phyloP scores from a whole-genome alignment of 2,797 vertebrate species.

The Acanthiza pusilla region DNA sequence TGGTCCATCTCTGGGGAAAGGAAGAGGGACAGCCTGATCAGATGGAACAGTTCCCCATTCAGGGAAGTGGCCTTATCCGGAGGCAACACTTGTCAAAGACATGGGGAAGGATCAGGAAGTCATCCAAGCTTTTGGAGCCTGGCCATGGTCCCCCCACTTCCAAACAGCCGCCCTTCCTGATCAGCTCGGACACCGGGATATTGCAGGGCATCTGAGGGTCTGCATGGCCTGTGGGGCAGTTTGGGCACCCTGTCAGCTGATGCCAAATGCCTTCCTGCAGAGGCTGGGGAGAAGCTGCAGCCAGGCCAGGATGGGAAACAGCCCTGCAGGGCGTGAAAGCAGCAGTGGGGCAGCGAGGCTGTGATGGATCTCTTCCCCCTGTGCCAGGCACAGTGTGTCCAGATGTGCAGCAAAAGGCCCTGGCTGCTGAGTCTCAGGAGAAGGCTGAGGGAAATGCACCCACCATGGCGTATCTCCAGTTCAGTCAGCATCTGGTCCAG shows the following conservation, averaged over 20 bases:
- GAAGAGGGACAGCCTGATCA: neutral
- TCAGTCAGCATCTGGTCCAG: neutral
- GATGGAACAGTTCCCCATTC: neutral
- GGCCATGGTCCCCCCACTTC: too few species aligned
- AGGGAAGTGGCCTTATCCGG: neutral
- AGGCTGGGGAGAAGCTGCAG: neutral
- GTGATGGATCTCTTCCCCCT: neutral
- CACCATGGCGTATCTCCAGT: neutral
- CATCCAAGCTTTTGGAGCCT: too few species aligned
- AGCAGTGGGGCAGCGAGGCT: neutral
- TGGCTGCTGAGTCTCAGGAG: neutral
- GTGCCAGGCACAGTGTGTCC: neutral
- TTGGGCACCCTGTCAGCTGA: neutral
- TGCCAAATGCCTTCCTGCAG: neutral
- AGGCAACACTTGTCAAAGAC: neutral
- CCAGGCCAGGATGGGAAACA: neutral
- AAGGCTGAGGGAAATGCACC: neutral
- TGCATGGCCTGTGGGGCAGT: neutral
- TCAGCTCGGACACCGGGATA: neutral
- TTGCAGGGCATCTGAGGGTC: neutral
- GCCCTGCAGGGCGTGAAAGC: neutral
- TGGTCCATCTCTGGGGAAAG: neutral
- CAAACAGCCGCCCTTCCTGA: neutral
- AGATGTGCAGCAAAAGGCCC: neutral
- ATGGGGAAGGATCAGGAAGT: neutral